Percentiles rank a stretch among this genome's conserved stretches.
These are phyloP conservation scores for Actenoides hombroni DNA, from an alignment of 2,113 vertebrate species.

Conservation along the genomic window DNA sequence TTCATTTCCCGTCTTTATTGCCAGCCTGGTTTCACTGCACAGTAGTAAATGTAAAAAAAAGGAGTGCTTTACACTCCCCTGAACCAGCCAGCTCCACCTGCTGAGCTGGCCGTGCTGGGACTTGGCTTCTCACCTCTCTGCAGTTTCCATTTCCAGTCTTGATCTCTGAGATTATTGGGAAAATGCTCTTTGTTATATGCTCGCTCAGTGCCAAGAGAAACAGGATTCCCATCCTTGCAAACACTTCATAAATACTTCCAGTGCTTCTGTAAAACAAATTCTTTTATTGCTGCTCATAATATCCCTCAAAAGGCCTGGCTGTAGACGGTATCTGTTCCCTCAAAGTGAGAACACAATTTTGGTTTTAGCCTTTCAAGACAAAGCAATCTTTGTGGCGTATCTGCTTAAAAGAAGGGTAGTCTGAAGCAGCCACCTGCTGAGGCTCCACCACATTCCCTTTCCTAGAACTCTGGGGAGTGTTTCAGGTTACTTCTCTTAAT, in stretches of 20 bases:
- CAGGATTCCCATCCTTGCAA: background rate
- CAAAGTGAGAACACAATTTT: background rate
- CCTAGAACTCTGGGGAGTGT: accelerated
- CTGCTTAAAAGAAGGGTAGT: background rate
- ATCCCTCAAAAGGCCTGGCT: background rate
- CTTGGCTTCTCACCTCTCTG: background rate
- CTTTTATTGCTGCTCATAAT: background rate
- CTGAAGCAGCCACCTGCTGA: background rate
- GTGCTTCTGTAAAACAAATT: background rate
- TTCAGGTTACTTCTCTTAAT: background rate
- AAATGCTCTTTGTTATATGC: background rate
- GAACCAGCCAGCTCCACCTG: background rate
- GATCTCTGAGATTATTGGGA: background rate
- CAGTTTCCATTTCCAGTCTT: background rate
- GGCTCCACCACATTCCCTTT: accelerated
- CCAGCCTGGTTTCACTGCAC: background rate
- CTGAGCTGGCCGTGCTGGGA: background rate
- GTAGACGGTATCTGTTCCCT: background rate
- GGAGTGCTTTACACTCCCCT: background rate
- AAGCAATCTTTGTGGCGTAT: background rate
- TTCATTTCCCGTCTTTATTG: accelerated
- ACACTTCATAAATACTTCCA: background rate
- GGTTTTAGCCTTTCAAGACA: background rate
- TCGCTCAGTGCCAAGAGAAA: background rate
- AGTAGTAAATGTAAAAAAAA: accelerated